Conservation (phyloP, 2,797 vertebrate species). For the Harpagifer antarcticus region DNA sequence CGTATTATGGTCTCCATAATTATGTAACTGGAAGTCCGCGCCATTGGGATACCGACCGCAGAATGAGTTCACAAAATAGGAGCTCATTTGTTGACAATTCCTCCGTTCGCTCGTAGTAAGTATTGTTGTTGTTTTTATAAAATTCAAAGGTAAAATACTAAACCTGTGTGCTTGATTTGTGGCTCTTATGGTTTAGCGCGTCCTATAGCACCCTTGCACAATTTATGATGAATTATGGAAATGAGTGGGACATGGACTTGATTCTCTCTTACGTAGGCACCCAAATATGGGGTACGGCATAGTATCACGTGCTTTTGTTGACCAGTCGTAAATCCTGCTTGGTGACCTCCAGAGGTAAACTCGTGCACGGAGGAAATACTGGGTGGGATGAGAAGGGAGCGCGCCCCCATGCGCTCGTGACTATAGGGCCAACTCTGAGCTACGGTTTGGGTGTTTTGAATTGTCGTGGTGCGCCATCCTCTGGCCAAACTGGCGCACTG, state of each 20-base stretch:
- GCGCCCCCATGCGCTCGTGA: slow-evolving; percentile 79
- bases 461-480: slow-evolving; percentile 94
- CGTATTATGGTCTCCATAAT: slow-evolving; percentile 99
- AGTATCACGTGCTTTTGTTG: slow-evolving; percentile 99
- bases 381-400: slow-evolving; percentile 89
- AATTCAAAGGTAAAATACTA: slow-evolving; percentile 83
- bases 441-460: slow-evolving; percentile 74
- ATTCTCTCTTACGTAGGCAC: slow-evolving; percentile 99
- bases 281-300: slow-evolving; percentile 99
- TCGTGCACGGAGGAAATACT: slow-evolving; percentile 93
- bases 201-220: slow-evolving; percentile 99
- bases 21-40: slow-evolving; percentile 99
- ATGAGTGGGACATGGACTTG: slow-evolving; percentile 99
- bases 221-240: slow-evolving; percentile 99
- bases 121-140: slow-evolving; percentile 77
- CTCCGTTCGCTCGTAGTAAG: slow-evolving; percentile 63
- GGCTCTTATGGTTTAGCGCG: slow-evolving; percentile 98
- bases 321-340: slow-evolving; percentile 99
- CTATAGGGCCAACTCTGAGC: slow-evolving; percentile 72
- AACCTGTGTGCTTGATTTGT: slow-evolving; percentile 98
- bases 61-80: slow-evolving; percentile 99
- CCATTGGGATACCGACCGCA: slow-evolving; percentile 99
- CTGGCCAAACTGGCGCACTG: slow-evolving; percentile 83
- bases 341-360: slow-evolving; percentile 99
- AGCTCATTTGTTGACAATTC: slow-evolving; percentile 98